Percentiles rank a stretch among this genome's conserved stretches.
These are phyloP conservation scores for Crenuchus spilurus DNA, from an alignment of 2,797 vertebrate species.

Conservation along the genomic window DNA sequence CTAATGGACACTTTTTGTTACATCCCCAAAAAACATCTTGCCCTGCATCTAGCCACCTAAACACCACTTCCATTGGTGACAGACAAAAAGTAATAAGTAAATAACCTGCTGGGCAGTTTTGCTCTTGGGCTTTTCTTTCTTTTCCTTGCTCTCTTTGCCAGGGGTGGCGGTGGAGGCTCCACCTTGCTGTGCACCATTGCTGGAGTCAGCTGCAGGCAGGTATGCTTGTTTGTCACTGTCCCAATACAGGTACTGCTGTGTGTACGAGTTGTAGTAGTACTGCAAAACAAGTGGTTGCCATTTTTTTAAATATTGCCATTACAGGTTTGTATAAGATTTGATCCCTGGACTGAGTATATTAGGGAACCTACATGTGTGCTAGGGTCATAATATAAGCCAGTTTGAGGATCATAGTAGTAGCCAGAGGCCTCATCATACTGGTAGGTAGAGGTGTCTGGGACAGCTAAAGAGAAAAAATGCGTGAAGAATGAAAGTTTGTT, in stretches of 20 bases:
- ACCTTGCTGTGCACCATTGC: slow-evolving; percentile 53
- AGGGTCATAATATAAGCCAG: slow-evolving; percentile 95
- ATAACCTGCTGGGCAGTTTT: slow-evolving; percentile 97
- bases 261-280: slow-evolving; percentile 98
- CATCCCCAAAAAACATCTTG: too few species aligned
- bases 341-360: background rate
- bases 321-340: too few species aligned
- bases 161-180: slow-evolving; percentile 77
- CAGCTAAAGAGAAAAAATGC: slow-evolving; percentile 67
- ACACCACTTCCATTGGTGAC: background rate
- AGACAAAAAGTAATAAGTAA: background rate
- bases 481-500: background rate
- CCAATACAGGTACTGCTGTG: slow-evolving; percentile 99
- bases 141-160: slow-evolving; percentile 91
- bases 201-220: slow-evolving; percentile 80
- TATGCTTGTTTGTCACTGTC: slow-evolving; percentile 95
- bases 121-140: slow-evolving; percentile 97
- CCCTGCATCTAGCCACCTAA: background rate
- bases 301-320: too few species aligned
- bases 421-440: slow-evolving; percentile 97
- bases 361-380: slow-evolving; percentile 86
- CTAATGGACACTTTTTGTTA: too few species aligned
- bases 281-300: too few species aligned
- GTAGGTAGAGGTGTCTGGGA: slow-evolving; percentile 94
- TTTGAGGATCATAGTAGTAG: slow-evolving; percentile 95